These are phyloP conservation scores for Echinarachnius parma DNA, from an alignment of 53 echinoderm and acorn worm species.

Conservation along the genomic window DNA sequence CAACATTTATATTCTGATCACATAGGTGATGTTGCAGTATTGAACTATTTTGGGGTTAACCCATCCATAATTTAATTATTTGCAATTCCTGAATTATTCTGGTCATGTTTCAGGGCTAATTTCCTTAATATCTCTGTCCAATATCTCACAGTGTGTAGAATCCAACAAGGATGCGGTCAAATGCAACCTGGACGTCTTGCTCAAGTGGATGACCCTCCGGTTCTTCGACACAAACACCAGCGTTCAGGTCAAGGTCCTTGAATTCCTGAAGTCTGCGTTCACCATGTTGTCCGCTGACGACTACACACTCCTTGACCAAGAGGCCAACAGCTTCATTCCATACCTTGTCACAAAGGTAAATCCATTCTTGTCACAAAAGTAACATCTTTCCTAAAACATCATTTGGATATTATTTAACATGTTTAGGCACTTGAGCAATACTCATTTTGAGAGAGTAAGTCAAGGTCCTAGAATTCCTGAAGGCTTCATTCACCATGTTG, in stretches of 20 bases:
- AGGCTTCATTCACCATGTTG: slow-evolving; percentile 65
- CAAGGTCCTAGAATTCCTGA: slow-evolving; percentile 77
- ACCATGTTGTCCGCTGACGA: slow-evolving; percentile 71
- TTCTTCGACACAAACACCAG: slow-evolving; percentile 97
- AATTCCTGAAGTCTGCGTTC: slow-evolving; percentile 72
- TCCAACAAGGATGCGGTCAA: slow-evolving; percentile 67
- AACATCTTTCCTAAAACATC: neutral
- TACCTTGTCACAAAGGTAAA: slow-evolving; percentile 71
- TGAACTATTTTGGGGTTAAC: no score
- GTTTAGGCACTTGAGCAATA: no score
- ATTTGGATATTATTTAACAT: no score
- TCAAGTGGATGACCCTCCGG: slow-evolving; percentile 77
- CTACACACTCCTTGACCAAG: slow-evolving; percentile 73
- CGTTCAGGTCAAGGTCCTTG: slow-evolving; percentile 71
- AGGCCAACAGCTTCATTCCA: slow-evolving; percentile 76
- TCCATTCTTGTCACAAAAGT: neutral
- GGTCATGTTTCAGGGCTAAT: no score
- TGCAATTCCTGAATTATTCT: no score
- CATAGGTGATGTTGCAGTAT: no score
- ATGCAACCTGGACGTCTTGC: slow-evolving; percentile 71
- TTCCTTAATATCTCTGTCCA: no score
- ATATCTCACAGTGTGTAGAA: slow-evolving; percentile 55
- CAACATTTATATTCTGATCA: no score
- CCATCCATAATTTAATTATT: no score
- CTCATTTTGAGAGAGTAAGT: no score